Percentiles rank a stretch among this genome's conserved stretches.
These are phyloP conservation scores for Latrodectus geometricus DNA, from an alignment of 1,140 invertebrate genomes.

Conservation along the genomic window DNA sequence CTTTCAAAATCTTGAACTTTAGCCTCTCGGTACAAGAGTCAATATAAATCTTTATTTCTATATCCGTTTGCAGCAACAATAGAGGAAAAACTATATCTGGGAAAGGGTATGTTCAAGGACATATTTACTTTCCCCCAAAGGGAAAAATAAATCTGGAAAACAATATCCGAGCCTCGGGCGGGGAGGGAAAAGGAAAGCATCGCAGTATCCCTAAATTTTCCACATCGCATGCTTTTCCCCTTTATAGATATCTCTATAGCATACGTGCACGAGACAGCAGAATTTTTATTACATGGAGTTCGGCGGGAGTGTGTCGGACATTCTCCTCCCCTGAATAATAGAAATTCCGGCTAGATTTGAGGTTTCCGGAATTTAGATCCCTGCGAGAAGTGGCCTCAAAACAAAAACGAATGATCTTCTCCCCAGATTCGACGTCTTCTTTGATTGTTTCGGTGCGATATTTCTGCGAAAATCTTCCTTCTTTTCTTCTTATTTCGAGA, in stretches of 20 bases:
- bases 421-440: conserved; percentile 38
- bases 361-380: conserved; percentile 34
- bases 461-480: conserved; percentile 23
- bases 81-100: background rate
- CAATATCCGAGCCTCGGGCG: conserved; percentile 10
- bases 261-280: conserved; percentile 11
- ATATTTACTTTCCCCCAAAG: conserved; percentile 26
- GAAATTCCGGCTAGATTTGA: conserved; percentile 26
- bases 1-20: too few species aligned
- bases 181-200: background rate
- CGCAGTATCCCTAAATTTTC: background rate
- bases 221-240: conserved; percentile 2
- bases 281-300: conserved; percentile 9
- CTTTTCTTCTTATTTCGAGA: too few species aligned
- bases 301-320: conserved; percentile 8
- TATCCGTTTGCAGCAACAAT: conserved; percentile 17
- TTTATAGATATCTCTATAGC: conserved; percentile 24
- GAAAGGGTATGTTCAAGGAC: conserved; percentile 6
- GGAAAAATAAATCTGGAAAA: conserved; percentile 39
- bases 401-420: conserved; percentile 33
- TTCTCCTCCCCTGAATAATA: conserved; percentile 33
- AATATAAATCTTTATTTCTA: conserved; percentile 1
- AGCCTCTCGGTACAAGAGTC: too few species aligned
- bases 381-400: conserved; percentile 1
- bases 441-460: conserved; percentile 45